These are phyloP conservation scores for Malurus elegans DNA, from an alignment of 2,113 vertebrate genomes.

Conservation along the genomic window DNA sequence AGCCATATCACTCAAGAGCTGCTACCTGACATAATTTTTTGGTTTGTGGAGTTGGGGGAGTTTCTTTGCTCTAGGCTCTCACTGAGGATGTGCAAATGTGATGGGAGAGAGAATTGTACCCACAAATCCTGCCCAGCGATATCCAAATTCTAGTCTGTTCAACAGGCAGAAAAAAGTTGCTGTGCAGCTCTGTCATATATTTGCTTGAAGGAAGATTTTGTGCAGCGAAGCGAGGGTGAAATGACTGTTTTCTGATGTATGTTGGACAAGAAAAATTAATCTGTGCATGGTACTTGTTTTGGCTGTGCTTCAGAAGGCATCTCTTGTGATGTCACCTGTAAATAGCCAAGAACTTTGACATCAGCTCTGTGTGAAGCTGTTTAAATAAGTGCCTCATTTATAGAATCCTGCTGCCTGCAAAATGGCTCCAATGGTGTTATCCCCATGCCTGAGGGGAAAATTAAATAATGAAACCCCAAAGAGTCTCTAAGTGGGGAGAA, in stretches of 20 bases:
- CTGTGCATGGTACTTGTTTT: slow-evolving; percentile 18
- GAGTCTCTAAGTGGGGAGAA: slow-evolving; percentile 45
- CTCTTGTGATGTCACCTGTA: slow-evolving; percentile 85
- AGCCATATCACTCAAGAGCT: neutral
- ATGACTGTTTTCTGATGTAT: slow-evolving; percentile 21
- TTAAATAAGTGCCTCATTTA: slow-evolving; percentile 83
- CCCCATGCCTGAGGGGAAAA: slow-evolving; percentile 71
- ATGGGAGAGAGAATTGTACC: neutral
- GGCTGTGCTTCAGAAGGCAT: slow-evolving; percentile 37
- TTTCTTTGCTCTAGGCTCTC: neutral
- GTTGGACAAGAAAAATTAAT: slow-evolving; percentile 60
- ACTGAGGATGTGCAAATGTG: neutral
- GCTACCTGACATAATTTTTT: neutral
- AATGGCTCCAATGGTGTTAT: slow-evolving; percentile 82
- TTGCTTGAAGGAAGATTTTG: neutral
- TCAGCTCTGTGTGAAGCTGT: slow-evolving; percentile 78
- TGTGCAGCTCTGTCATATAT: neutral
- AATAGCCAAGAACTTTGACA: slow-evolving; percentile 81
- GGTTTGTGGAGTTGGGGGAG: neutral
- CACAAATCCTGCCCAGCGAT: neutral
- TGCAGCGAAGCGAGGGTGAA: neutral
- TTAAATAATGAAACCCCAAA: slow-evolving; percentile 73
- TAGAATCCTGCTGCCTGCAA: slow-evolving; percentile 82
- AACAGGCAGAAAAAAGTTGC: neutral
- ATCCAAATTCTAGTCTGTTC: neutral